Evolutionary conservation across 2,888 invertebrate genomes (phyloP), one percentile per base, ranked within the genome.

Genomic region (Tribolium freemani): DNA sequence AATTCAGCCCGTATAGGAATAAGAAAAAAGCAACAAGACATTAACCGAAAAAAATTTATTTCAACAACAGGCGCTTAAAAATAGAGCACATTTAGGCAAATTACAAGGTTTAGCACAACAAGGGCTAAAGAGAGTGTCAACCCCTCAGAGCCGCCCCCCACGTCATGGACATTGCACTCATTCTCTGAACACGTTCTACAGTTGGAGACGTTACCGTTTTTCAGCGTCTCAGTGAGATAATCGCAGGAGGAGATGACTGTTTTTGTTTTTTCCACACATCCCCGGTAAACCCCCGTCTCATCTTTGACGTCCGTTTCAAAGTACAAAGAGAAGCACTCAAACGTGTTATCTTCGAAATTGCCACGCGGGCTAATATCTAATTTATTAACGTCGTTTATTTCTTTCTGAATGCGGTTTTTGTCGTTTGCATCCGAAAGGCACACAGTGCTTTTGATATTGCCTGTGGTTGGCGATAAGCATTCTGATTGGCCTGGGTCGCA

Each of bases 271-370:
- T 46, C 10, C 3, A 13, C 5, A 8, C 61, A 61, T 3, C 61
- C 61, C 46, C 61, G 46, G 30, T 61, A 61, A 5, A 61, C 48
- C 46, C 61, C 61, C 10, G 53, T n/a, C 8, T 30, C 8, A 2
- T 16, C 0, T 2, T 4, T 21, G 16, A 3, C 21, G 3, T 53
- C 21, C 9, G 3, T 4, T 6, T n/a, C 11, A 10, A 53, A 53
- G 9, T 20, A 30, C 3, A 53, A 9, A 1, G 53, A 26, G 10
- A n/a, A 53, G n/a, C 53, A 53, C 10, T 53, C 20, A 10, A 8
- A 26, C 8, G 8, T 3, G 8, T n/a, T 50, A 0, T 53, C 26
- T 21, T 10, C 16, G 13, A 21, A 21, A 53, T 53, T 53, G 30
- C 16, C 16, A 11, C 48, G 11, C 3, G 48, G 48, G 2, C 20